Base-by-base conservation (phyloP, 1,140 invertebrate genomes). In the Leptinotarsa texana region DNA sequence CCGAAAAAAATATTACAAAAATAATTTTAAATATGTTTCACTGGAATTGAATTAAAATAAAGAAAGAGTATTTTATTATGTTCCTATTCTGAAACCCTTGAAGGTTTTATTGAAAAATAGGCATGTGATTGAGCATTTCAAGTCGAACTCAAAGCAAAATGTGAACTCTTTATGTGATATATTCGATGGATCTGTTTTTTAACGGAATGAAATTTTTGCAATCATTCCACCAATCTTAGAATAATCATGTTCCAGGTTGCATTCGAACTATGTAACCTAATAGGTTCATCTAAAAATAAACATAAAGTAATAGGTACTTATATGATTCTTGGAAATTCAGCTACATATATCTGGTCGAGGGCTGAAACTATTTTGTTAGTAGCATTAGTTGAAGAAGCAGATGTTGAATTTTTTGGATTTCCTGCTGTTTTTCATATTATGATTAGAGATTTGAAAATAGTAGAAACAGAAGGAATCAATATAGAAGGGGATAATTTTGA, bases 241-340 rank as follows among this genome's bases (percentile, higher is more conserved):
- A 61, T 85, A n/a, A 83, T 83, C 57, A 75, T 86, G 65, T 86
- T 80, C 76, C 81, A 85, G 80, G 82, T 83, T 74, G 63, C 66
- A 13, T 84, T 85, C 77, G 83, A 86, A 77, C 57, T 84, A 33
- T 84, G 82, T 17, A 85, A 86, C 76, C 83, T 81, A 5, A 75
- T 85, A 42, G 81, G 84, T 17, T 65, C 78, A 22, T 79, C 81
- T 17, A 79, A 75, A 80, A 80, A 74, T 24, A 85, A 83, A 79
- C 75, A 85, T 73, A 84, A 85, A 81, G 67, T 85, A 13, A 47
- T 82, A 18, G 82, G 75, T 21, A 75, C 85, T n/a, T 86, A 85
- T 75, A 75, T 83, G 75, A 81, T 68, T n/a, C 15, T 86, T 18
- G 76, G 75, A 4, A 82, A 83, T 74, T 47, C 73, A 21, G 65